Evolutionary conservation across 2,888 invertebrate genomes (phyloP), one percentile per base, ranked within the genome.

Genomic region (Ctena decussata): DNA sequence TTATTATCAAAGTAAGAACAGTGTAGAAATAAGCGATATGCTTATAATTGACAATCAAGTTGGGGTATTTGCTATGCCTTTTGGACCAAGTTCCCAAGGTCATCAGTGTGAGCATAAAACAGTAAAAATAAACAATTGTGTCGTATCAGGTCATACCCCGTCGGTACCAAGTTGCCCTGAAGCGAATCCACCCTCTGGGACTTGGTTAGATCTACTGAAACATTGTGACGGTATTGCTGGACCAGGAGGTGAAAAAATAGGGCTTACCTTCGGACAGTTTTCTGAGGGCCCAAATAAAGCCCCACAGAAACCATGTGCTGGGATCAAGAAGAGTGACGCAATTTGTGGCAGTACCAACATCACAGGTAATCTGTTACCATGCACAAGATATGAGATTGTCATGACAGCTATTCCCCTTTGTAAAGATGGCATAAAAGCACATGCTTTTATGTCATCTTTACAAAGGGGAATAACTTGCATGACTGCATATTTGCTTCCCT

Each of bases 11-110:
- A 70, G 69, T 35, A 18, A 12, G 1, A 11, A 24, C 12, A 65
- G 72, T 11, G 72, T 90, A 11, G 60, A 86, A 8, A 27, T 94
- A 8, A 80, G 15, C 8, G 15, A 24, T 12, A 21, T 3, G 41
- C 44, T 72, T 41, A 69, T 92, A 11, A 90, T 90, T 3, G 94
- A 95, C 69, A 93, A 93, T 82, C 74, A 72, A 8, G 84, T 94
- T 0, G 92, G 91, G 6, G 74, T 93, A 15, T 91, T 89, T 65
- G 84, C 92, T 0, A 85, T 93, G 72, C 90, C 94, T 0, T 71
- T 91, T 21, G 91, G 91, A 0, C 94, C 94, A 0, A 27, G 44
- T 21, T 77, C 91, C 3, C 3, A 82, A 0, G 32, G 41, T 8
- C 94, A 94, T 72, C 21, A 71, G 3, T 80, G 53, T n/a, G 78